These are phyloP conservation scores for Palloptera scutellata DNA, from an alignment of 2,888 invertebrate genomes.

Conservation along the genomic window DNA sequence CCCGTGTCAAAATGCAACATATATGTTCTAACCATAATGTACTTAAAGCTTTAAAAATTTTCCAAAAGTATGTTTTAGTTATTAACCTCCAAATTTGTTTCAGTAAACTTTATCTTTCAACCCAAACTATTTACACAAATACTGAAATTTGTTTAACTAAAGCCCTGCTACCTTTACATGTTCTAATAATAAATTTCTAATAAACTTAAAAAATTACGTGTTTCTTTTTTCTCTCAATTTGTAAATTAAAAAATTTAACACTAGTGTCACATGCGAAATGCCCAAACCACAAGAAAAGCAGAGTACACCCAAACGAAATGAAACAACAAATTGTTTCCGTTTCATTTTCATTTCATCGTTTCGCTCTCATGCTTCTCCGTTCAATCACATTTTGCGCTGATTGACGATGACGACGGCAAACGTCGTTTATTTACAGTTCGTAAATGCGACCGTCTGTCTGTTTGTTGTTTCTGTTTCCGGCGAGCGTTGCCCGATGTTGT, in stretches of 20 bases:
- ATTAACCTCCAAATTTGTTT: too few relatives aligned
- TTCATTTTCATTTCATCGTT: conserved; percentile 13
- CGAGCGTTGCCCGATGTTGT: background rate
- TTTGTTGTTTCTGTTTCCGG: background rate
- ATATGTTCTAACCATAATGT: too few relatives aligned
- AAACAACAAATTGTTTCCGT: background rate
- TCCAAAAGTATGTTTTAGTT: too few relatives aligned
- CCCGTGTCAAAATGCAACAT: too few relatives aligned
- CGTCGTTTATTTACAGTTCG: background rate
- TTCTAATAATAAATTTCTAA: too few relatives aligned
- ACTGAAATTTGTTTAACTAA: too few relatives aligned
- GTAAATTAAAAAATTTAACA: background rate
- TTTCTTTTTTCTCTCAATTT: too few relatives aligned
- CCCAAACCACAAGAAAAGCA: background rate
- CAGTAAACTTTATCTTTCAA: too few relatives aligned
- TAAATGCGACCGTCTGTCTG: background rate
- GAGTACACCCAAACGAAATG: background rate
- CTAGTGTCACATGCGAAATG: background rate
- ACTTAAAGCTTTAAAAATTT: too few relatives aligned
- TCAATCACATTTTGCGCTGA: background rate
- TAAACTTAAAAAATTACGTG: too few relatives aligned
- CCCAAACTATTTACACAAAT: too few relatives aligned
- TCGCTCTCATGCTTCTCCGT: conserved; percentile 6
- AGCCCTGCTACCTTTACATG: too few relatives aligned
- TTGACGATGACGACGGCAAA: background rate